Percentiles rank a stretch among this genome's conserved stretches.
Conservation (phyloP, 64 coral and sea anemone species). For the Catalaphyllia jardinei region DNA sequence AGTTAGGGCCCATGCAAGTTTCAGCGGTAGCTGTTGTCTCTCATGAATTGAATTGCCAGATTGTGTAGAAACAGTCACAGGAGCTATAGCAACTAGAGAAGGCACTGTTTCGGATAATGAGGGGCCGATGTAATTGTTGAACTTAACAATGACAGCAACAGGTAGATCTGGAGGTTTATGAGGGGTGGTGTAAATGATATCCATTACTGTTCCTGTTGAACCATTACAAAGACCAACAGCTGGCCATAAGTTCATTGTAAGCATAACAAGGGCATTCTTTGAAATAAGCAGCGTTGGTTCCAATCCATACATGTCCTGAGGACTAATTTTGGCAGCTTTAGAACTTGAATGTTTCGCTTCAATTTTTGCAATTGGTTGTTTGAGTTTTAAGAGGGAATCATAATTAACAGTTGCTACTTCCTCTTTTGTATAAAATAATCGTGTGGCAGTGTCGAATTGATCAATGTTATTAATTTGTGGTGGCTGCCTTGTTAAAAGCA, state of each 20-base stretch:
- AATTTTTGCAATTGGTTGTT: constrained; percentile 55
- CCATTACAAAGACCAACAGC: constrained; percentile 56
- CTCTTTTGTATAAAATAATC: constrained; percentile 68
- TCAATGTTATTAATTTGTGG: constrained; percentile 38
- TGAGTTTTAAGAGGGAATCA: constrained; percentile 33
- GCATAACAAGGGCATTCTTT: constrained; percentile 27
- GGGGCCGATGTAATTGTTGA: constrained; percentile 31
- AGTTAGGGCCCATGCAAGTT: constrained; percentile 29
- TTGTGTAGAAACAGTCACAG: constrained; percentile 46
- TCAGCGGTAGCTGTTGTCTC: constrained; percentile 47
- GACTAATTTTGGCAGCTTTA: constrained; percentile 24
- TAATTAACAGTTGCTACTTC: constrained; percentile 63
- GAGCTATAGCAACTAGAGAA: constrained; percentile 3
- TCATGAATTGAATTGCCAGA: constrained; percentile 6
- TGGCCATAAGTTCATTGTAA: constrained; percentile 38
- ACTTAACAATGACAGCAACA: constrained; percentile 58
- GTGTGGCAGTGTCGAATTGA: constrained; percentile 59
- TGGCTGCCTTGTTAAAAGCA: constrained; percentile 64
- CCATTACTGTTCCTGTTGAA: constrained; percentile 41
- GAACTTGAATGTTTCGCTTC: constrained; percentile 33
- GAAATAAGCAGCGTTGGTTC: constrained; percentile 22
- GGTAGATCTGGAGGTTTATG: constrained; percentile 51
- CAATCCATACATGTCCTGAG: constrained; percentile 62
- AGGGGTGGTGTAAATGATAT: constrained; percentile 18
- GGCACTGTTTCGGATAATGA: neutral